Evolutionary conservation across 1,140 invertebrate species (phyloP).

Genomic region (Drosophila neocordata): DNA sequence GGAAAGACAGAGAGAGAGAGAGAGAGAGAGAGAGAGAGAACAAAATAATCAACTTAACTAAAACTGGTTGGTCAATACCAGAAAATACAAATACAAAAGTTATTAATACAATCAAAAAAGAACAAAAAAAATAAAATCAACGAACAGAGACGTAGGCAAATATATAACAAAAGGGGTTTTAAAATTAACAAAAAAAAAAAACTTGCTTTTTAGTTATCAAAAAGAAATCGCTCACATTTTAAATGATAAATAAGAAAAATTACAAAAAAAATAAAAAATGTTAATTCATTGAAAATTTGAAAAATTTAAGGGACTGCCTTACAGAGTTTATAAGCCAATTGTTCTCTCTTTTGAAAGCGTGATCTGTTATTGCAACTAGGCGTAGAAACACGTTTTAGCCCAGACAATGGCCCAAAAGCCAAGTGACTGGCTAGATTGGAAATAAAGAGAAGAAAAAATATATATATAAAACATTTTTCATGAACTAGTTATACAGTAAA

Average conservation of each 20-base stretch:
- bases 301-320: too few relatives aligned
- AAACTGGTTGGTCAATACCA: slow-evolving; percentile 64
- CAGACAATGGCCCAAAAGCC: slow-evolving; percentile 56
- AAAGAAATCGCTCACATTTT: not conserved
- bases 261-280: not conserved
- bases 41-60: slow-evolving; percentile 6
- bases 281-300: not conserved
- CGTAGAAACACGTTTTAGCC: slow-evolving; percentile 67
- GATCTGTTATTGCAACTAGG: slow-evolving; percentile 34
- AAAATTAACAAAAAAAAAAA: not conserved
- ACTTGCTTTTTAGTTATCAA: too few relatives aligned
- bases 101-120: slow-evolving; percentile 41
- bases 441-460: not conserved
- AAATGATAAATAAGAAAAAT: slow-evolving; percentile 5
- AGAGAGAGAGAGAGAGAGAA: slow-evolving; percentile 4
- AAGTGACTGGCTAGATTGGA: slow-evolving; percentile 2
- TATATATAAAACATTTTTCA: not conserved
- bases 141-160: slow-evolving; percentile 54
- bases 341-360: not conserved
- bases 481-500: not conserved
- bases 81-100: slow-evolving; percentile 43
- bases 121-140: slow-evolving; percentile 35
- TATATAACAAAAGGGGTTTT: slow-evolving; percentile 1
- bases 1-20: not conserved
- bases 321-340: not conserved